Base-by-base conservation (phyloP, 1,140 invertebrate species). In the Drosophila athabasca region DNA sequence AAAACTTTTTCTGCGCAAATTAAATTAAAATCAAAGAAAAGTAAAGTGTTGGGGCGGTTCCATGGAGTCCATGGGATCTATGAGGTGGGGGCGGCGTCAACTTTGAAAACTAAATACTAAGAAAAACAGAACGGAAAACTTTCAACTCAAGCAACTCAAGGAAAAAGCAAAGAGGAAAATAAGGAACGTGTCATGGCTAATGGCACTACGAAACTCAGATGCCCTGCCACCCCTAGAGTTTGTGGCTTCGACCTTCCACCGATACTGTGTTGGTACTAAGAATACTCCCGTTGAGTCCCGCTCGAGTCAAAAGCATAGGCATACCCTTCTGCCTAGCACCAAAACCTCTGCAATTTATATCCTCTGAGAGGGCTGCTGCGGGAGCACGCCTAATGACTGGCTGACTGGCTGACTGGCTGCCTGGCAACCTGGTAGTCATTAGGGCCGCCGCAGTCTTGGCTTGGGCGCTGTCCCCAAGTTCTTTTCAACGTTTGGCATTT, bases 1-100 rank as follows among this genome's bases (percentile, higher is more conserved):
- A 46, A 80, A 80, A 76, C 44, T 76, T 81, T 61, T 61, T 41
- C 46, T 45, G 48, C 15, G 49, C 62, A 82, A 78, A 78, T 82
- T 78, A 55, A 82, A 75, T 82, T 78, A 78, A 83, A 83, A 68
- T 69, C 57, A 62, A 62, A 62, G 45, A 43, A 70, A 69, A 75
- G 58, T 62, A 57, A 29, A 26, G 9, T 43, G 52, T 48, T 62
- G 41, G 41, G n/a, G 45, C 44, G 46, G 59, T 11, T 24, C 45
- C 53, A 0, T 55, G 43, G 50, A 22, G 11, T 17, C 31, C 31
- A 35, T 35, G 11, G 51, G 55, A n/a, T 46, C 45, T 22, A 45
- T 26, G 13, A 17, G 66, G 43, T 52, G 60, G 55, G 60, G 55
- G 64, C 74, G 55, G 64, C 74, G 75, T 62, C 39, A 68, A 48